These are phyloP conservation scores for Phainopepla nitens DNA, from an alignment of 2,113 vertebrate species.

Conservation along the genomic window DNA sequence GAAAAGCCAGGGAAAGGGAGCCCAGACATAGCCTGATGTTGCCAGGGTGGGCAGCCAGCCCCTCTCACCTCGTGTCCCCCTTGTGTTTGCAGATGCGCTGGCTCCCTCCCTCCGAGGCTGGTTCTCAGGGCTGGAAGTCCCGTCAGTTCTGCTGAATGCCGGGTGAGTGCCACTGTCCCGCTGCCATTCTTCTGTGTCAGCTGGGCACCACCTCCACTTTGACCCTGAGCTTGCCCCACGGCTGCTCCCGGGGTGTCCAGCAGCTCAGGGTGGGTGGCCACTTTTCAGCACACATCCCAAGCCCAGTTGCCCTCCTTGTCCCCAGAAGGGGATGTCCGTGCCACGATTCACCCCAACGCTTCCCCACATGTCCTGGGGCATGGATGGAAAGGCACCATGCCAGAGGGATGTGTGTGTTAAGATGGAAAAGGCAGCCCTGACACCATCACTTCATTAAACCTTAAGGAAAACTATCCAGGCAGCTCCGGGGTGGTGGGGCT, in stretches of 20 bases:
- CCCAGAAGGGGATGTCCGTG: neutral
- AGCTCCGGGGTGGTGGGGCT: neutral
- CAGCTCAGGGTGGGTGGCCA: neutral
- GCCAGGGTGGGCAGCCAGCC: neutral
- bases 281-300: rapidly evolving
- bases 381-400: neutral
- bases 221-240: neutral
- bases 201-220: neutral
- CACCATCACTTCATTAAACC: neutral
- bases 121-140: constrained; percentile 67
- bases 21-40: neutral
- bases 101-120: constrained; percentile 64
- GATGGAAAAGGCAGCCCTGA: neutral
- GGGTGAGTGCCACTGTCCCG: neutral
- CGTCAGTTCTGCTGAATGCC: constrained; percentile 67
- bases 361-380: neutral
- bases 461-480: neutral
- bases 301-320: neutral
- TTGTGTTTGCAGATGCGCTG: constrained; percentile 51
- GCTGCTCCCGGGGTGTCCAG: rapidly evolving
- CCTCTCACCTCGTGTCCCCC: neutral
- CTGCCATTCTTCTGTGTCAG: rapidly evolving
- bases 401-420: neutral
- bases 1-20: neutral
- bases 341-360: rapidly evolving